These are phyloP conservation scores for Amblyopsis rosae DNA, from an alignment of 2,113 vertebrate species.

Conservation along the genomic window DNA sequence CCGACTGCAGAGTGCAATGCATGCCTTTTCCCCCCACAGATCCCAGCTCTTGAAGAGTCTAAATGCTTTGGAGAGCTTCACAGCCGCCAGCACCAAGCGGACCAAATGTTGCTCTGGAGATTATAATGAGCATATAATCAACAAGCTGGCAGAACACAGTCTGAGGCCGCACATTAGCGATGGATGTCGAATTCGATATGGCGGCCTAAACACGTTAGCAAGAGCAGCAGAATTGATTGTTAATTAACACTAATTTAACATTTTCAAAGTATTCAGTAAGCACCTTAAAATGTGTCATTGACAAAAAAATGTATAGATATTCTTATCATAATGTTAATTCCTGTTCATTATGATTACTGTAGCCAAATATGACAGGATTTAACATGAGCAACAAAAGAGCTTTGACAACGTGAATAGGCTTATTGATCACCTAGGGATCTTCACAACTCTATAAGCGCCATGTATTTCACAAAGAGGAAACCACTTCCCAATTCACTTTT, in stretches of 20 bases:
- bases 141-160: background rate
- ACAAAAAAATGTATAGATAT: too few relatives aligned
- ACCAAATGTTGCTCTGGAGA: slow-evolving; percentile 1
- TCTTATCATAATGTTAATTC: too few relatives aligned
- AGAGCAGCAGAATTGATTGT: background rate
- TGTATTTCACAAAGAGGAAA: slow-evolving; percentile 23
- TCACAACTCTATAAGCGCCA: slow-evolving; percentile 9
- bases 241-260: background rate
- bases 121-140: slow-evolving; percentile 15
- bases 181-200: background rate
- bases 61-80: slow-evolving; percentile 15
- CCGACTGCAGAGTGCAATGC: slow-evolving; percentile 40
- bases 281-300: too few relatives aligned
- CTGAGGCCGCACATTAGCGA: background rate
- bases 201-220: background rate
- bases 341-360: background rate
- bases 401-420: background rate
- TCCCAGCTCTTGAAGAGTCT: slow-evolving; percentile 18
- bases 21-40: slow-evolving; percentile 42
- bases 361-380: background rate
- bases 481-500: slow-evolving; percentile 50
- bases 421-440: slow-evolving; percentile 20
- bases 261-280: too few relatives aligned
- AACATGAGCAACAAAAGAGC: background rate
- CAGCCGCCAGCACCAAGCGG: background rate